Conservation (phyloP, 2,797 vertebrate species). For the Mormyrus proboscirostris region DNA sequence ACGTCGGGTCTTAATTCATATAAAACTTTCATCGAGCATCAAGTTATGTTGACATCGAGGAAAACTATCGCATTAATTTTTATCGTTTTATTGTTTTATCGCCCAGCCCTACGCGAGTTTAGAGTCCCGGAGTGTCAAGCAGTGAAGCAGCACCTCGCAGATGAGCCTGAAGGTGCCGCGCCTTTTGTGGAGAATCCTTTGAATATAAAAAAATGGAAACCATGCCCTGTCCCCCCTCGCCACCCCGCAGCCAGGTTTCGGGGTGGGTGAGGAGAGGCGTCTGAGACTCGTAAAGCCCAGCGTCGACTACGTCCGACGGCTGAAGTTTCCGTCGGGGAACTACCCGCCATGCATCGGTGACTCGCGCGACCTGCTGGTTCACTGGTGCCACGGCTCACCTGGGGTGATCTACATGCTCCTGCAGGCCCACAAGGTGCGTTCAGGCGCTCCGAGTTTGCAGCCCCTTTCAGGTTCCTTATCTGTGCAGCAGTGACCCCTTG, state of each 20-base stretch:
- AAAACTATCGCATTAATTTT: neutral
- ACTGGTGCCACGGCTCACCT: conserved; percentile 93
- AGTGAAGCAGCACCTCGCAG: neutral
- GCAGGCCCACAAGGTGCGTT: conserved; percentile 82
- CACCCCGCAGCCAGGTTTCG: conserved; percentile 57
- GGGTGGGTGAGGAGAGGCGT: conserved; percentile 59
- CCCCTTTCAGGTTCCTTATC: neutral
- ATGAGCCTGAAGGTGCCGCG: neutral
- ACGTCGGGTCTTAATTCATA: neutral
- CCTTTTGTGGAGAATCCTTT: neutral
- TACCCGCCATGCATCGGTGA: conserved; percentile 84
- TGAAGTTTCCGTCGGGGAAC: conserved; percentile 83
- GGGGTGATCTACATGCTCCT: conserved; percentile 93
- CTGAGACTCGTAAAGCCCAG: conserved; percentile 79
- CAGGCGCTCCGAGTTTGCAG: neutral
- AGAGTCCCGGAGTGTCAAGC: neutral
- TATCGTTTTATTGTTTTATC: neutral
- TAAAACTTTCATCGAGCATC: neutral
- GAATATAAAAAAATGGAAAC: neutral
- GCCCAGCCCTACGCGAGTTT: neutral
- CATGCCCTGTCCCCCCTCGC: neutral
- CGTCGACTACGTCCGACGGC: conserved; percentile 78
- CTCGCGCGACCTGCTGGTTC: conserved; percentile 78
- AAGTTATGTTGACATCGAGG: neutral
- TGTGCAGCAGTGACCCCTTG: neutral